A percentile compares a stretch with the other conserved stretches of the same genome.
These are phyloP conservation scores for Plagodis dolabraria DNA, from an alignment of 2,888 invertebrate genomes.

Conservation along the genomic window DNA sequence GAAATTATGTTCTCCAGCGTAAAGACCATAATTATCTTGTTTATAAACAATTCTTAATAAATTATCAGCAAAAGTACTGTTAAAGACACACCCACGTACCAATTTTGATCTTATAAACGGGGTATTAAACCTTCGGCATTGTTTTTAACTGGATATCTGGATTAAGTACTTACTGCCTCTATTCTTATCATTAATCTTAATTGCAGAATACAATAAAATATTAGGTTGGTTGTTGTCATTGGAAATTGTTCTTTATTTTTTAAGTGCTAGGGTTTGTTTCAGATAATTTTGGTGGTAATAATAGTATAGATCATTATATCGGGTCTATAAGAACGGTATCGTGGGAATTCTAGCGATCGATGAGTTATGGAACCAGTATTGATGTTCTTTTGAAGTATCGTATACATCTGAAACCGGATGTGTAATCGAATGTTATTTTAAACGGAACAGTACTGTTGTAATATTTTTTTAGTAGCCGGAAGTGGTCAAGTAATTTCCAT, in stretches of 20 bases:
- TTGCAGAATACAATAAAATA: constrained; percentile 84
- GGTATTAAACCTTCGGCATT: constrained; percentile 65
- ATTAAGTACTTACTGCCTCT: constrained; percentile 82
- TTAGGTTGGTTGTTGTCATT: constrained; percentile 54
- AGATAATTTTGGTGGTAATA: constrained; percentile 54
- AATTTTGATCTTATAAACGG: constrained; percentile 68
- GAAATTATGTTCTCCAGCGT: constrained; percentile 33
- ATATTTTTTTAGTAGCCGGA: not conserved
- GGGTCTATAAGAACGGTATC: constrained; percentile 80
- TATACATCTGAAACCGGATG: constrained; percentile 38
- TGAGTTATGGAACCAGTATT: constrained; percentile 64
- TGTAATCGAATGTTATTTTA: constrained; percentile 14
- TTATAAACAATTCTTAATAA: constrained; percentile 54
- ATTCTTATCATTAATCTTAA: constrained; percentile 84
- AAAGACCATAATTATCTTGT: constrained; percentile 42
- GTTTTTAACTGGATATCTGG: constrained; percentile 78
- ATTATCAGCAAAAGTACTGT: constrained; percentile 53
- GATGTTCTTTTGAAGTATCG: constrained; percentile 36
- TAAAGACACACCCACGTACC: constrained; percentile 62
- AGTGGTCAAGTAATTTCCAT: too few species aligned
- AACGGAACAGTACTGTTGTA: constrained; percentile 24
- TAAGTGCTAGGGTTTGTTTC: constrained; percentile 59
- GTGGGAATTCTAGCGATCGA: constrained; percentile 76
- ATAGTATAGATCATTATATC: constrained; percentile 77
- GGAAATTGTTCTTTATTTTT: constrained; percentile 56